These are phyloP conservation scores for Crotalus viridis DNA, from an alignment of 2,113 vertebrate species.

Conservation along the genomic window DNA sequence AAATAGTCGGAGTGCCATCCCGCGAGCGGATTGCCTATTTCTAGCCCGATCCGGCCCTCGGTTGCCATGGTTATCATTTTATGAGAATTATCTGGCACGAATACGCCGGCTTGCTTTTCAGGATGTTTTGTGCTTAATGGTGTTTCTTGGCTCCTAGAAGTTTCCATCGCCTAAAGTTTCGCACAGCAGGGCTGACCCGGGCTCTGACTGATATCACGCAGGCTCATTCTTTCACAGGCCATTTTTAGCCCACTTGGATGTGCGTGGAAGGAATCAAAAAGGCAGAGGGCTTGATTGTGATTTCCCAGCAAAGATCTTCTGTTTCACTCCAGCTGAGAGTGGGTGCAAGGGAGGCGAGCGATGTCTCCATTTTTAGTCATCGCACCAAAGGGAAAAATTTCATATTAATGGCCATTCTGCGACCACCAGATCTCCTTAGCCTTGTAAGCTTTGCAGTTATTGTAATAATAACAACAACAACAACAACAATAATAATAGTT, in stretches of 20 bases:
- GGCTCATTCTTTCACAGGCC: rapidly evolving
- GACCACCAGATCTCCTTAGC: neutral
- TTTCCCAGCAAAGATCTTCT: neutral
- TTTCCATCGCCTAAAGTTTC: neutral
- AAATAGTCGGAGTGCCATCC: neutral
- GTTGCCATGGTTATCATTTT: neutral
- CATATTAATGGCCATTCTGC: neutral
- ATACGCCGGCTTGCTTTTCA: neutral
- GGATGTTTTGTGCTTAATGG: neutral
- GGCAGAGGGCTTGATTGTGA: neutral
- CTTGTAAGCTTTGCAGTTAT: neutral
- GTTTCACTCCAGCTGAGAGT: constrained; percentile 15
- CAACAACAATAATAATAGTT: too few species aligned
- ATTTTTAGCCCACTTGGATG: neutral
- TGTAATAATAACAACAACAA: too few species aligned
- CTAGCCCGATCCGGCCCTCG: neutral
- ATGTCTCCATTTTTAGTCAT: neutral
- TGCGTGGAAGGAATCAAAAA: neutral
- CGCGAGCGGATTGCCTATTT: neutral
- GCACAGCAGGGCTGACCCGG: neutral
- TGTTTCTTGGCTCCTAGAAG: neutral
- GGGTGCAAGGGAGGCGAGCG: neutral
- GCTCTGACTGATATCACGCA: neutral
- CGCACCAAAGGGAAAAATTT: neutral
- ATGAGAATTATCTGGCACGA: neutral